Evolutionary conservation across 2,888 invertebrate species (phyloP).

Genomic region (Copidosoma aretas): DNA sequence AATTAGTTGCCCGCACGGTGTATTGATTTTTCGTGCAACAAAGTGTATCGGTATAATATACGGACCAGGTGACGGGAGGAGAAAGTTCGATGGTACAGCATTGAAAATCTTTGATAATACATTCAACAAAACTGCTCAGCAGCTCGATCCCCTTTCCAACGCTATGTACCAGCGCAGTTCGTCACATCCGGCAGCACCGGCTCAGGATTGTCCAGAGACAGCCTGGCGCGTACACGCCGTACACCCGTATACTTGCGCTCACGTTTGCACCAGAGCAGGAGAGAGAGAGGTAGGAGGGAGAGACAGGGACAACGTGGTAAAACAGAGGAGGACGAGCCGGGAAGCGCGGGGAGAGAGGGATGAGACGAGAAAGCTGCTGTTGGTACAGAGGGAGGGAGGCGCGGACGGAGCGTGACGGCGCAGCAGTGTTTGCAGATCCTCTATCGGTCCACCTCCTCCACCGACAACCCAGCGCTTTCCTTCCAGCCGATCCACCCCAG

Average conservation of each 20-base stretch:
- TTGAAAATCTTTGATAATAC: no score
- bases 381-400: slow-evolving; percentile 44
- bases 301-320: slow-evolving; percentile 36
- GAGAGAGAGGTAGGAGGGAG: slow-evolving; percentile 35
- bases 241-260: slow-evolving; percentile 1
- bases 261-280: slow-evolving; percentile 12
- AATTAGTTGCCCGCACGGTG: slow-evolving; percentile 1
- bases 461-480: slow-evolving; percentile 17
- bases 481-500: slow-evolving; percentile 61
- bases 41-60: no score
- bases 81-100: slow-evolving; percentile 23
- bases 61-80: no score
- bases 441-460: slow-evolving; percentile 65
- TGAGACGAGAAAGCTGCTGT: slow-evolving; percentile 35
- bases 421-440: slow-evolving; percentile 53
- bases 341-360: slow-evolving; percentile 37
- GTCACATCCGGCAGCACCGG: slow-evolving; percentile 55
- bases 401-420: slow-evolving; percentile 43
- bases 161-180: slow-evolving; percentile 57
- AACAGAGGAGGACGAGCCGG: slow-evolving; percentile 46
- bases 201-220: background rate
- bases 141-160: slow-evolving; percentile 52
- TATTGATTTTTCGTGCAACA: background rate
- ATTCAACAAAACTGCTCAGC: no score
- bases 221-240: background rate